These are phyloP conservation scores for Andricus curvator DNA, from an alignment of 2,888 invertebrate genomes.

Conservation along the genomic window DNA sequence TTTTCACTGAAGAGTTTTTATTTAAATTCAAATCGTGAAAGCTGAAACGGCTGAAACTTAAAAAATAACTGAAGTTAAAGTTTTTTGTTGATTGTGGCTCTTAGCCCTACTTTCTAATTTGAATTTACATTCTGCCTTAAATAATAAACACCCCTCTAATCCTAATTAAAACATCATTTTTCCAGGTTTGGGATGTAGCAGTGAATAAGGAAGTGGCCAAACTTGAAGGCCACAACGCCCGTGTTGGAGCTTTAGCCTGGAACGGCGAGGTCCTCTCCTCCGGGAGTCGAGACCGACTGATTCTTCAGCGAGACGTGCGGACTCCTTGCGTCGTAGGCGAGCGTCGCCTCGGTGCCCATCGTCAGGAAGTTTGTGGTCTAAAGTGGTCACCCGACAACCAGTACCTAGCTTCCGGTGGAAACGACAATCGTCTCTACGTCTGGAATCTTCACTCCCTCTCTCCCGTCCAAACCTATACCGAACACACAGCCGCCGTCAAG, in stretches of 20 bases:
- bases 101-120: too few species aligned
- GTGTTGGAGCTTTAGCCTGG: slow-evolving; percentile 97
- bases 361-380: slow-evolving; percentile 98
- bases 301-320: slow-evolving; percentile 95
- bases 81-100: too few species aligned
- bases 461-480: slow-evolving; percentile 96
- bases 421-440: slow-evolving; percentile 96
- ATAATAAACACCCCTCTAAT: too few species aligned
- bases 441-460: slow-evolving; percentile 93
- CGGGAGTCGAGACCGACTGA: slow-evolving; percentile 95
- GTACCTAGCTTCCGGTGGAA: slow-evolving; percentile 98
- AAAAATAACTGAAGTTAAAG: too few species aligned
- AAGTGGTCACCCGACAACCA: slow-evolving; percentile 99
- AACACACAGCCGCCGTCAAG: slow-evolving; percentile 98
- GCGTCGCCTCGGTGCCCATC: slow-evolving; percentile 92
- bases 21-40: too few species aligned
- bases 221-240: slow-evolving; percentile 93
- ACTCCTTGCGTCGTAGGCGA: slow-evolving; percentile 88
- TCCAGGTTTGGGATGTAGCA: slow-evolving; percentile 60
- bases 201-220: slow-evolving; percentile 83
- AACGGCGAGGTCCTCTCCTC: slow-evolving; percentile 98
- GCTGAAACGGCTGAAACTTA: too few species aligned
- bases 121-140: too few species aligned
- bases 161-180: background rate
- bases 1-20: too few species aligned